Conservation (phyloP, 2,888 invertebrate species). For the Habrosyne pyritoides region DNA sequence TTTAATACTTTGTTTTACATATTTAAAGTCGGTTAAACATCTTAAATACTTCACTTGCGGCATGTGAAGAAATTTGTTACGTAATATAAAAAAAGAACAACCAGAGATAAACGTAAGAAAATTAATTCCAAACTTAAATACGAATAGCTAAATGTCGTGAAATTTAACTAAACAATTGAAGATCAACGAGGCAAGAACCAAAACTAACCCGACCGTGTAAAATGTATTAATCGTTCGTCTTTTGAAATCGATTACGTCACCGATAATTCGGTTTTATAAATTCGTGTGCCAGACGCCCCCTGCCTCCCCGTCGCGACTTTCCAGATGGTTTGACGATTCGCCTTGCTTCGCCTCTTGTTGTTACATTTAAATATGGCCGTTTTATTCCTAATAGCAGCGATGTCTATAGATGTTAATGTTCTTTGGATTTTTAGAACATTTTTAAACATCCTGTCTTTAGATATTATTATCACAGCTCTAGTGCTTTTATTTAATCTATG, state of each 20-base stretch:
- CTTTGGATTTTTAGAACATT: background rate
- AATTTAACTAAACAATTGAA: constrained; percentile 1
- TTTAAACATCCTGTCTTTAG: too few species aligned
- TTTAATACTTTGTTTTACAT: constrained; percentile 39
- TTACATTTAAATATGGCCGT: constrained; percentile 62
- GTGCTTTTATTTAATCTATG: too few species aligned
- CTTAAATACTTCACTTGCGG: constrained; percentile 13
- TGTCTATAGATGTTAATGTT: constrained; percentile 21
- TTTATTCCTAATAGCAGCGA: constrained; percentile 35
- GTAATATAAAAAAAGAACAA: too few species aligned
- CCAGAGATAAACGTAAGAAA: too few species aligned
- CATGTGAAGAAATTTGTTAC: background rate
- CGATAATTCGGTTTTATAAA: constrained; percentile 60
- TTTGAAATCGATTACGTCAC: constrained; percentile 29
- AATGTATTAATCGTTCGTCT: constrained; percentile 11
- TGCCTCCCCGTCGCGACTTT: constrained; percentile 52
- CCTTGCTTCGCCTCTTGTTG: constrained; percentile 26
- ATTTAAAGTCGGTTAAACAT: constrained; percentile 11
- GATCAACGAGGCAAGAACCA: background rate
- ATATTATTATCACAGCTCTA: too few species aligned
- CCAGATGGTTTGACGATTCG: constrained; percentile 65
- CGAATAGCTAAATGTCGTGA: background rate
- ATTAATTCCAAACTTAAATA: too few species aligned
- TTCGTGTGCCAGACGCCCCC: constrained; percentile 38
- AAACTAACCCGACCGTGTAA: constrained; percentile 6